phyloP scores from a whole-genome alignment of 2,797 vertebrate species.

The Poeciliopsis paucimaculata region DNA sequence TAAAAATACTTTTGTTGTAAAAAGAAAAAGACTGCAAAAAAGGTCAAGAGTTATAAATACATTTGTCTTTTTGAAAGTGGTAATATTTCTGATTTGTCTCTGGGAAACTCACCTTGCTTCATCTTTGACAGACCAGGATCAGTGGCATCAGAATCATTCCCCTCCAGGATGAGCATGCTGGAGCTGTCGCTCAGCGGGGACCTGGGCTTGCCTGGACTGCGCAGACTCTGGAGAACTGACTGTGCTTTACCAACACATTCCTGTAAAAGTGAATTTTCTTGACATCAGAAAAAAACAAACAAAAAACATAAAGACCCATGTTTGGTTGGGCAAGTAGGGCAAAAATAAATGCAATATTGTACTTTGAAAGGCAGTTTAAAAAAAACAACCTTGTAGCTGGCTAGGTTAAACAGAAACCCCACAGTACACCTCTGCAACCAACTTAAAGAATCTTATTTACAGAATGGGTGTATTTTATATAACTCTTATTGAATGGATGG shows the following conservation, averaged over 20 bases:
- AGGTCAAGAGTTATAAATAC: neutral
- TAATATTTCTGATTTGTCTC: neutral
- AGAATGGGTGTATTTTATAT: neutral
- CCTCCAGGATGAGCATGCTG: conserved; percentile 81
- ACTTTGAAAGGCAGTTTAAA: neutral
- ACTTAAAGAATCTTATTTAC: neutral
- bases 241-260: conserved; percentile 77
- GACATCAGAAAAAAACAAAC: neutral
- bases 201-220: conserved; percentile 81
- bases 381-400: neutral
- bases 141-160: conserved; percentile 80
- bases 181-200: conserved; percentile 88
- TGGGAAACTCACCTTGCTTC: conserved; percentile 78
- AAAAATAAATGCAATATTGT: neutral
- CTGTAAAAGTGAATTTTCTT: conserved; percentile 64
- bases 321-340: neutral
- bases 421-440: neutral
- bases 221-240: conserved; percentile 79
- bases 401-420: neutral
- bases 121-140: conserved; percentile 72
- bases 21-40: neutral
- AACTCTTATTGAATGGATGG: neutral
- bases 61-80: neutral
- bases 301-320: neutral
- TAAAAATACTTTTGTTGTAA: neutral